These are phyloP conservation scores for Flabesymbios commensalis DNA, from an alignment of 2,888 invertebrate genomes.

Conservation along the genomic window DNA sequence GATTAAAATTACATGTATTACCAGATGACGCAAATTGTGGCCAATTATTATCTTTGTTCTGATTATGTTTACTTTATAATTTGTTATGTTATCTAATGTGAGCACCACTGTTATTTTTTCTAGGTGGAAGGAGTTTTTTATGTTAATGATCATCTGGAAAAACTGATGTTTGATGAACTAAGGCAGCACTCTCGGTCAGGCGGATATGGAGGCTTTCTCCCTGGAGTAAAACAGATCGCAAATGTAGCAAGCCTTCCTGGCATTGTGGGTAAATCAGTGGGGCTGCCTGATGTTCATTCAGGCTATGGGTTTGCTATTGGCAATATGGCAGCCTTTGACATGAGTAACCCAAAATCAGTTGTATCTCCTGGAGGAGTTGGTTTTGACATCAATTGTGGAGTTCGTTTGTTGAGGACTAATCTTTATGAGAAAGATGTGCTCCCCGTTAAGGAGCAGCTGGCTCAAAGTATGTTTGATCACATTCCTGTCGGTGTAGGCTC, in stretches of 20 bases:
- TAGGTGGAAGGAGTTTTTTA: slow-evolving; percentile 96
- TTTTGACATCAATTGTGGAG: slow-evolving; percentile 99
- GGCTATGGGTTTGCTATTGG: slow-evolving; percentile 99
- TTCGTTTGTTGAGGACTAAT: slow-evolving; percentile 91
- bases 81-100: neutral
- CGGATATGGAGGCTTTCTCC: slow-evolving; percentile 89
- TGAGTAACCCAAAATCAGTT: slow-evolving; percentile 85
- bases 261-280: slow-evolving; percentile 79
- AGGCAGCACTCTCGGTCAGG: slow-evolving; percentile 87
- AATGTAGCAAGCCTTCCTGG: slow-evolving; percentile 98
- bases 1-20: neutral
- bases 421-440: slow-evolving; percentile 73
- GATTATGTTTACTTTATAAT: neutral
- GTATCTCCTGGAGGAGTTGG: slow-evolving; percentile 98
- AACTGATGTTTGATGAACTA: slow-evolving; percentile 95
- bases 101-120: slow-evolving; percentile 17
- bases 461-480: slow-evolving; percentile 97
- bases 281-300: slow-evolving; percentile 94
- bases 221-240: slow-evolving; percentile 98
- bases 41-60: no score
- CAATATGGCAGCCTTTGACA: slow-evolving; percentile 99
- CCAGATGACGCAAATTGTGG: no score
- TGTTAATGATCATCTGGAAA: slow-evolving; percentile 88
- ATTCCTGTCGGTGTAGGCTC: slow-evolving; percentile 99
- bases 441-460: slow-evolving; percentile 78